phyloP scores from a whole-genome alignment of 2,888 invertebrate species.

The Hesperia comma region DNA sequence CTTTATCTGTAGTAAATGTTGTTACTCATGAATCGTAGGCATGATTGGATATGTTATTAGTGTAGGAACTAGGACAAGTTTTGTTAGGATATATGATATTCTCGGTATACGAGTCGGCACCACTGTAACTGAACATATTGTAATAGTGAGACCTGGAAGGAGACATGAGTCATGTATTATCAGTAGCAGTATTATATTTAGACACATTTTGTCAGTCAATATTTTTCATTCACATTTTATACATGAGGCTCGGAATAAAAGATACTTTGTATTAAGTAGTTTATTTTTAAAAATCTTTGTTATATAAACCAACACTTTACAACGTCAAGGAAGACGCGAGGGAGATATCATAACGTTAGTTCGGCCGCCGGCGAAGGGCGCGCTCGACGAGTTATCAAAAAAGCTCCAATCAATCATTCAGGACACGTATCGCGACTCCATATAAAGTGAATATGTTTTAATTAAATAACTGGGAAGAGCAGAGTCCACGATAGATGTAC shows the following conservation, averaged over 20 bases:
- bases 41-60: too few species aligned
- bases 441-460: not conserved
- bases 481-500: slow-evolving; percentile 2
- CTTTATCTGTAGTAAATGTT: too few species aligned
- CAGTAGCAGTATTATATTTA: too few species aligned
- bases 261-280: slow-evolving; percentile 75
- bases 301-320: slow-evolving; percentile 81
- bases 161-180: too few species aligned
- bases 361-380: slow-evolving; percentile 7
- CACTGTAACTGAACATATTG: too few species aligned
- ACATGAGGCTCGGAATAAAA: slow-evolving; percentile 55
- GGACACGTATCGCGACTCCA: not conserved
- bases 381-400: not conserved
- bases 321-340: slow-evolving; percentile 70
- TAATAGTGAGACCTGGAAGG: too few species aligned
- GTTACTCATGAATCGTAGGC: too few species aligned
- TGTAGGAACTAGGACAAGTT: not conserved
- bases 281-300: slow-evolving; percentile 83
- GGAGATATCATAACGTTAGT: slow-evolving; percentile 48
- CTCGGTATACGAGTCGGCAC: too few species aligned
- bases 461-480: slow-evolving; percentile 25
- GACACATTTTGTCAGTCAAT: slow-evolving; percentile 22
- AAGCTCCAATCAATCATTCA: not conserved
- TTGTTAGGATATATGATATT: not conserved
- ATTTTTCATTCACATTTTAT: not conserved